Evolutionary conservation across 2,797 vertebrate species (phyloP).

Genomic region (Poecilia picta): DNA sequence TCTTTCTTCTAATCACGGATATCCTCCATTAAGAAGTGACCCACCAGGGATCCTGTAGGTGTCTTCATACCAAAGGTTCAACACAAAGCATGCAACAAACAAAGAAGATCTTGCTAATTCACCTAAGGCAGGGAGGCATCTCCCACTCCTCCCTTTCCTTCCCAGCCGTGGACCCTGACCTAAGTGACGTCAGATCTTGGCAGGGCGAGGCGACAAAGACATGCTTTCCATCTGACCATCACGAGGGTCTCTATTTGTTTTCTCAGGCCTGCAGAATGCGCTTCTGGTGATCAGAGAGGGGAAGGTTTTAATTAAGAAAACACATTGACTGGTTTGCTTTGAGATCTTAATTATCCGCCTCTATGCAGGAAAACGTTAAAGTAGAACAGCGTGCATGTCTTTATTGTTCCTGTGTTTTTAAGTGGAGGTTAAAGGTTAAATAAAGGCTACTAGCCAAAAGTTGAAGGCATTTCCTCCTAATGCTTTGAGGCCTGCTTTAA

Average conservation of each 20-base stretch:
- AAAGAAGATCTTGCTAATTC: constrained; percentile 54
- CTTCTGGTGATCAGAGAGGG: constrained; percentile 50
- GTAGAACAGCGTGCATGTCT: not conserved
- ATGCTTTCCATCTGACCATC: constrained; percentile 50
- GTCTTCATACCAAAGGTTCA: constrained; percentile 8
- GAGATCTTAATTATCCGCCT: constrained; percentile 45
- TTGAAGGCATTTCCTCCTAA: constrained; percentile 22
- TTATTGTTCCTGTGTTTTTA: constrained; percentile 50
- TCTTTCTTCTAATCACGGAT: constrained; percentile 17
- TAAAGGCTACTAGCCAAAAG: constrained; percentile 20
- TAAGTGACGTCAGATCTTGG: constrained; percentile 58
- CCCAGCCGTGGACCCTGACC: constrained; percentile 41
- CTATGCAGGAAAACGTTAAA: constrained; percentile 29
- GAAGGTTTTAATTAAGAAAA: constrained; percentile 64
- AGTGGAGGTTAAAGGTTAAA: constrained; percentile 48
- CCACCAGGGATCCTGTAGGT: constrained; percentile 22
- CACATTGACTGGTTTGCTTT: constrained; percentile 60
- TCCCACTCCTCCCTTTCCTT: constrained; percentile 42
- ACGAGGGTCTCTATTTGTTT: constrained; percentile 60
- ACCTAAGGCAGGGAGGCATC: constrained; percentile 21
- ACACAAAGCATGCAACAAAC: constrained; percentile 23
- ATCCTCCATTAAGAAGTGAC: constrained; percentile 36
- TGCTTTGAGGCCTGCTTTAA: constrained; percentile 28
- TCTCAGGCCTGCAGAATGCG: constrained; percentile 63
- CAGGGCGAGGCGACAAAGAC: constrained; percentile 59